Evolutionary conservation across 1,140 invertebrate genomes (phyloP).

Genomic region (Samia ricini): DNA sequence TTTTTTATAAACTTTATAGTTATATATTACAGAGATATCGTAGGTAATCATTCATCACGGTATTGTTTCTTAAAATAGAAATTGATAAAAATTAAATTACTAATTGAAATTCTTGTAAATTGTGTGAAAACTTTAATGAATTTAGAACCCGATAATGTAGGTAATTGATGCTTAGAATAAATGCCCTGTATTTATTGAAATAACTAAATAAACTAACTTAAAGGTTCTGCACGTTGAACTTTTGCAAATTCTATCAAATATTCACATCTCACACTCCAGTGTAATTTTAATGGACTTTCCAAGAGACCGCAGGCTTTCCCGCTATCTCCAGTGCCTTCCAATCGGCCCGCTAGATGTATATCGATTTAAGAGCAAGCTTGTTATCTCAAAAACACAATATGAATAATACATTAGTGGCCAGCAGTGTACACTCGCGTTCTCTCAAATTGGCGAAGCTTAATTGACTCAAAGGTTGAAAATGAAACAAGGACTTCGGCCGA

Average conservation of each 20-base stretch:
- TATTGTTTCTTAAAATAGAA: too few relatives aligned
- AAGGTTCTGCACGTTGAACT: background rate
- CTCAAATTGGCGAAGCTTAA: slow-evolving; percentile 74
- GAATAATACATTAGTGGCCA: slow-evolving; percentile 72
- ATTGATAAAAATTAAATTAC: too few relatives aligned
- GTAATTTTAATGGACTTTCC: slow-evolving; percentile 54
- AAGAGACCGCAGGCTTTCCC: slow-evolving; percentile 26
- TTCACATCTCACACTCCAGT: slow-evolving; percentile 10
- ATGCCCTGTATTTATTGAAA: background rate
- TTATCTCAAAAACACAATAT: slow-evolving; percentile 77
- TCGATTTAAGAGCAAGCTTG: slow-evolving; percentile 69
- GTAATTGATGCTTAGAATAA: background rate
- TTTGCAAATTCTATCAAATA: slow-evolving; percentile 2
- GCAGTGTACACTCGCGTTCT: slow-evolving; percentile 49
- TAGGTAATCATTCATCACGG: too few relatives aligned
- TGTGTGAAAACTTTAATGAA: background rate
- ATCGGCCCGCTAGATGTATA: slow-evolving; percentile 72
- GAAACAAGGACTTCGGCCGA: slow-evolving; percentile 44
- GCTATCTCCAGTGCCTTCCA: slow-evolving; percentile 46
- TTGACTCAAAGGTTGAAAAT: slow-evolving; percentile 75
- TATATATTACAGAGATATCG: too few relatives aligned
- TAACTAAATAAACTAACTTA: background rate
- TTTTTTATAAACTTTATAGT: too few relatives aligned
- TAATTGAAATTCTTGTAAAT: background rate
- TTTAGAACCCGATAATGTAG: background rate